Evolutionary conservation across 2,888 invertebrate genomes (phyloP).

Genomic region (Nomada fabriciana): DNA sequence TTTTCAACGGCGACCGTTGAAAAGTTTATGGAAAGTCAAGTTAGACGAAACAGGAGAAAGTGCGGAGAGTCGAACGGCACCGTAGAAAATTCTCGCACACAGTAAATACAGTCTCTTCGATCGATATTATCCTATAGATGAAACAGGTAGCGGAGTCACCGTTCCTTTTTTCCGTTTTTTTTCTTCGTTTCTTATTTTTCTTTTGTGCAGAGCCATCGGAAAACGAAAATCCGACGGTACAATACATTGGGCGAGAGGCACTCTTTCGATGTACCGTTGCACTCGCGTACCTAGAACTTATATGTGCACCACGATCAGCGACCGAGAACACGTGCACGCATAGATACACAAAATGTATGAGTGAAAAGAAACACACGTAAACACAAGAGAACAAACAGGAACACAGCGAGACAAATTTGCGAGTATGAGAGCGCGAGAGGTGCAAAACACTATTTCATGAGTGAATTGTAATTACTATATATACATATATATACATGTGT

Average conservation of each 20-base stretch:
- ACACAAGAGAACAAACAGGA: conserved; percentile 22
- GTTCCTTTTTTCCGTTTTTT: conserved; percentile 53
- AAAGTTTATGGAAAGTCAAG: conserved; percentile 59
- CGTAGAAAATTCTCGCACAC: conserved; percentile 58
- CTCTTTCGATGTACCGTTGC: conserved; percentile 35
- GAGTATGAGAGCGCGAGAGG: conserved; percentile 43
- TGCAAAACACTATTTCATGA: conserved; percentile 66
- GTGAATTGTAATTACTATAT: conserved; percentile 76
- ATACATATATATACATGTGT: conserved; percentile 65
- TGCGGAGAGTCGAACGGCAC: conserved; percentile 56
- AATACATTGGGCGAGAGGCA: conserved; percentile 19
- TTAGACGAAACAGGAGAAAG: conserved; percentile 56
- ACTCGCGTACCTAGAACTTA: conserved; percentile 19
- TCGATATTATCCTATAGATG: conserved; percentile 1
- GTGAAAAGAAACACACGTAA: neutral
- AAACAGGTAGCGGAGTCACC: conserved; percentile 2
- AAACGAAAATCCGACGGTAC: conserved; percentile 9
- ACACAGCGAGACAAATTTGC: conserved; percentile 16
- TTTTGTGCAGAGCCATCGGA: conserved; percentile 28
- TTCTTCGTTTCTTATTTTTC: conserved; percentile 16
- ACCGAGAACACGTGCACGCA: neutral
- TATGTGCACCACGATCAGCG: conserved; percentile 1
- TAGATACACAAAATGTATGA: conserved; percentile 15
- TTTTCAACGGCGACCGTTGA: conserved; percentile 39
- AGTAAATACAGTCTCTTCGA: conserved; percentile 1